A percentile compares a stretch with the other conserved stretches of the same genome.
Evolutionary conservation across 2,888 invertebrate genomes (phyloP).

Genomic region (Zygothrica quintamaculata): DNA sequence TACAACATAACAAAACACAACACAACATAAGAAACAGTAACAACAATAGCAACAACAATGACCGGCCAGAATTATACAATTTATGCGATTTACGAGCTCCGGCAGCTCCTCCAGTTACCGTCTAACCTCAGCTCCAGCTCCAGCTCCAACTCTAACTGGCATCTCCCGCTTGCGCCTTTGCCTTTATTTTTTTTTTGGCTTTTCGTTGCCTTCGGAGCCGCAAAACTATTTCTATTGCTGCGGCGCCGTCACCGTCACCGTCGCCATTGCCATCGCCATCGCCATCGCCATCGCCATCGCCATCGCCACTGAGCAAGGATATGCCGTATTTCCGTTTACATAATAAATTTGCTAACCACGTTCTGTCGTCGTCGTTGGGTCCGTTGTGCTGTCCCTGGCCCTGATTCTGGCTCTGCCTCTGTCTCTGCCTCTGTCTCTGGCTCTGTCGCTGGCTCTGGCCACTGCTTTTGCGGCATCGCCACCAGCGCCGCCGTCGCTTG

Average conservation of each 20-base stretch:
- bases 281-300: constrained; percentile 9
- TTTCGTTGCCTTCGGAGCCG: constrained; percentile 58
- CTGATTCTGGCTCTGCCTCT: background rate
- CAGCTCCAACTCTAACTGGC: constrained; percentile 14
- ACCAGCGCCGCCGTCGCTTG: constrained; percentile 65
- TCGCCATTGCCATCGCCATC: constrained; percentile 8
- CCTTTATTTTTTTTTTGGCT: constrained; percentile 35
- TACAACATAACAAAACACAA: constrained; percentile 14
- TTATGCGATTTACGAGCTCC: constrained; percentile 79
- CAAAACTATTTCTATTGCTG: constrained; percentile 80
- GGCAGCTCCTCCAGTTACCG: constrained; percentile 39
- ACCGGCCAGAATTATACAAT: constrained; percentile 76
- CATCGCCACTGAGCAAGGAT: constrained; percentile 73
- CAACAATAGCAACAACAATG: constrained; percentile 49
- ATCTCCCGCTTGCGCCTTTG: constrained; percentile 27
- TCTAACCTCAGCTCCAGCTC: constrained; percentile 23
- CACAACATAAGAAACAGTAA: constrained; percentile 36
- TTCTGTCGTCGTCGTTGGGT: constrained; percentile 64
- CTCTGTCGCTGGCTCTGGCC: constrained; percentile 7
- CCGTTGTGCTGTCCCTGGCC: constrained; percentile 20
- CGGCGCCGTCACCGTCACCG: constrained; percentile 64
- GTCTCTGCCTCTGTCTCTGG: constrained; percentile 6
- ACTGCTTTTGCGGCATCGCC: constrained; percentile 50
- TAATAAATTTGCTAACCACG: constrained; percentile 81
- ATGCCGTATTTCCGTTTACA: constrained; percentile 80